Conservation (phyloP, 2,113 vertebrate species). For the Notarius lentiginosus region DNA sequence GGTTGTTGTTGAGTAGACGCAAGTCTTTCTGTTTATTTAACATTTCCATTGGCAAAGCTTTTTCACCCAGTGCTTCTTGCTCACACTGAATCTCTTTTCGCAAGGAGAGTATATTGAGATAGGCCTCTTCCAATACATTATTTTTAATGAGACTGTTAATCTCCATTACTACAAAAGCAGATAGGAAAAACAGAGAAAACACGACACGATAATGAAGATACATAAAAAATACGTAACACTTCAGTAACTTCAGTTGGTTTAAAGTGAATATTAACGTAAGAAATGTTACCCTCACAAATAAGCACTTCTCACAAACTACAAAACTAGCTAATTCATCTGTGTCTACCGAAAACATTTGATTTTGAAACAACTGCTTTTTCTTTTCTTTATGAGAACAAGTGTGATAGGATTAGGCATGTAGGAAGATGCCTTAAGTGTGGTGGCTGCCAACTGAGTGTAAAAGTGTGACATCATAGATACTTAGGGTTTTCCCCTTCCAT, state of each 20-base stretch:
- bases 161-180: constrained; percentile 69
- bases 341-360: not conserved
- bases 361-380: not conserved
- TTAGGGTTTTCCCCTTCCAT: not conserved
- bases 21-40: constrained; percentile 73
- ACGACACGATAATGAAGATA: not conserved
- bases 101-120: constrained; percentile 70
- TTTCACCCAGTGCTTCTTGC: not conserved
- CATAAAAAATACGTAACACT: not conserved
- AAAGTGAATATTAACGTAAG: not conserved
- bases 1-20: constrained; percentile 60
- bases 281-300: not conserved
- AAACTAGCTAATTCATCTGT: not conserved
- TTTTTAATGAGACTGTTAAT: constrained; percentile 71
- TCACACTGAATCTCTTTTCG: constrained; percentile 65
- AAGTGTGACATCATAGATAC: not conserved
- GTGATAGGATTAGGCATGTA: not conserved
- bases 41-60: constrained; percentile 54
- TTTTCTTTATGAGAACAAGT: not conserved
- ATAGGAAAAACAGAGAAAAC: constrained; percentile 4
- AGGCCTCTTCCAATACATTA: constrained; percentile 68
- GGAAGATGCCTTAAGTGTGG: not conserved
- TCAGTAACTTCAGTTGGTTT: not conserved
- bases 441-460: not conserved
- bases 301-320: not conserved